These are phyloP conservation scores for Lepidochrysops patricia DNA, from an alignment of 2,888 invertebrate genomes.

Conservation along the genomic window DNA sequence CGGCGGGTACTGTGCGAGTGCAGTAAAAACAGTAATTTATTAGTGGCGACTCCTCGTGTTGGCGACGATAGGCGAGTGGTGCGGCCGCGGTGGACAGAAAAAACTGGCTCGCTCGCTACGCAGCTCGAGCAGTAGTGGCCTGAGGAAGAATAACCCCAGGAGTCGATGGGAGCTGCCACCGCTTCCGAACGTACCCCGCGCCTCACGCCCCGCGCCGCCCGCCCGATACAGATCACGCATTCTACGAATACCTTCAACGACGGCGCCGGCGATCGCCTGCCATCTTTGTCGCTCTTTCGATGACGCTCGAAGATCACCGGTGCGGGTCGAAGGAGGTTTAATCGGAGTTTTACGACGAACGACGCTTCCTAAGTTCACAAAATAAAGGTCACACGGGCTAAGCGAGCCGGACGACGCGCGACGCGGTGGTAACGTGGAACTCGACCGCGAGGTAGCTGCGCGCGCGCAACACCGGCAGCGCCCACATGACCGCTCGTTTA, in stretches of 20 bases:
- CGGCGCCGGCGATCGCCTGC: conserved; percentile 57
- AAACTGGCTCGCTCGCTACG: conserved; percentile 75
- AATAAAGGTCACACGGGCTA: conserved; percentile 71
- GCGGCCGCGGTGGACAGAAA: conserved; percentile 76
- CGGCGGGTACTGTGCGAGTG: conserved; percentile 72
- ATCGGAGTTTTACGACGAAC: conserved; percentile 68
- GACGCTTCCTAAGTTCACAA: conserved; percentile 74
- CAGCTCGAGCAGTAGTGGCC: conserved; percentile 74
- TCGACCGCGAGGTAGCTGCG: conserved; percentile 65
- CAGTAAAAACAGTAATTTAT: conserved; percentile 75
- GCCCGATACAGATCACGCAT: conserved; percentile 75
- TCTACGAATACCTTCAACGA: conserved; percentile 71
- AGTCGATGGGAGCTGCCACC: conserved; percentile 75
- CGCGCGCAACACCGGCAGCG: conserved; percentile 74
- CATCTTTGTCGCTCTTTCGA: conserved; percentile 63
- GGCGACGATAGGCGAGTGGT: conserved; percentile 77
- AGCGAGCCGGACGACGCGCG: conserved; percentile 66
- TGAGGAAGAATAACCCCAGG: conserved; percentile 76
- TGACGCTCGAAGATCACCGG: conserved; percentile 48
- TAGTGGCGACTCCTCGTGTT: conserved; percentile 78
- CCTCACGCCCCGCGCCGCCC: conserved; percentile 51
- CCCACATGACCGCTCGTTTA: conserved; percentile 69
- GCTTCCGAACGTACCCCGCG: conserved; percentile 69
- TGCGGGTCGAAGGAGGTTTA: conserved; percentile 63
- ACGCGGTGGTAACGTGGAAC: conserved; percentile 67